Percentiles rank a stretch among this genome's conserved stretches.
These are phyloP conservation scores for Drosophila cardini DNA, from an alignment of 1,140 invertebrate genomes.

Conservation along the genomic window DNA sequence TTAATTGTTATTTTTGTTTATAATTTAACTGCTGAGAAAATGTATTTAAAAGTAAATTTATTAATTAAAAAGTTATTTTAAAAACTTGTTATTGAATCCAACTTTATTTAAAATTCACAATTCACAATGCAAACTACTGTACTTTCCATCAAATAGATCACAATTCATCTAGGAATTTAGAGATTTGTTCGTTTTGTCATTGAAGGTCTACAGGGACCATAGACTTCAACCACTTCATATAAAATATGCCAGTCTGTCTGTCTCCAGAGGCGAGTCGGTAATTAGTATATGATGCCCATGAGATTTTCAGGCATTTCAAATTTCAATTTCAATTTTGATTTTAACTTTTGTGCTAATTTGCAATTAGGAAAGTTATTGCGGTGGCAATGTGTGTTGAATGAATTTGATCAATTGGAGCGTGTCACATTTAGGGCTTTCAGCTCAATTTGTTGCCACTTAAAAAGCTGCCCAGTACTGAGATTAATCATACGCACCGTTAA, in stretches of 20 bases:
- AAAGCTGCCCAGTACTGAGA: slow-evolving; percentile 42
- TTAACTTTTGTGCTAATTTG: slow-evolving; percentile 52
- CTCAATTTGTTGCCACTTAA: slow-evolving; percentile 20
- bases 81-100: no score
- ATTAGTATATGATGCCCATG: slow-evolving; percentile 39
- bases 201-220: neutral
- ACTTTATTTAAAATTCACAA: no score
- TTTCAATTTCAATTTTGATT: slow-evolving; percentile 40
- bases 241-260: slow-evolving; percentile 35
- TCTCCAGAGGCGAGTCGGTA: slow-evolving; percentile 30
- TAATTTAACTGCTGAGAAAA: no score
- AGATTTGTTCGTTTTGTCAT: slow-evolving; percentile 9
- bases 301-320: slow-evolving; percentile 28
- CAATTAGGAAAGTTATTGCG: slow-evolving; percentile 56
- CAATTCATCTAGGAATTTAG: neutral
- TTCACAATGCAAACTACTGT: neutral
- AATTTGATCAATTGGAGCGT: neutral
- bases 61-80: no score
- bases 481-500: slow-evolving; percentile 79
- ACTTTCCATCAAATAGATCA: neutral
- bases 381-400: neutral
- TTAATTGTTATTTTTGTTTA: no score
- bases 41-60: no score
- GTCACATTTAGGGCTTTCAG: slow-evolving; percentile 10
- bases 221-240: slow-evolving; percentile 18